Evolutionary conservation across 2,888 invertebrate species (phyloP).

Genomic region (Adelognathus sp.): DNA sequence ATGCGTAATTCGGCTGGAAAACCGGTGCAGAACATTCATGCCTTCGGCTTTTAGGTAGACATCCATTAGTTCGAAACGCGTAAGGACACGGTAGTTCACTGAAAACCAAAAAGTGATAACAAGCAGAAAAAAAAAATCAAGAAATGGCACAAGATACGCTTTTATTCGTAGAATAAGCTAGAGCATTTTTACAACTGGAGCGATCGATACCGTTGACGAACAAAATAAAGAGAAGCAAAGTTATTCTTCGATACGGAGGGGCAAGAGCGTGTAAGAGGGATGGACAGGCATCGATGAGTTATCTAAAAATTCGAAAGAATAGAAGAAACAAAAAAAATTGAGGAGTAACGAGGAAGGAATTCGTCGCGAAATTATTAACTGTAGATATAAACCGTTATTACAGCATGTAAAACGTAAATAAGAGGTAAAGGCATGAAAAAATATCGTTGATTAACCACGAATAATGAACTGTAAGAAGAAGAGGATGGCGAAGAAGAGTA

Average conservation of each 20-base stretch:
- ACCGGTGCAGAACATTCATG: background rate
- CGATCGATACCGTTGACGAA: background rate
- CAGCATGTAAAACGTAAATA: slow-evolving; percentile 72
- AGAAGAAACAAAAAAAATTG: background rate
- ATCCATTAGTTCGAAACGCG: slow-evolving; percentile 7
- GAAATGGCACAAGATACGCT: background rate
- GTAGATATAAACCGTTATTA: slow-evolving; percentile 58
- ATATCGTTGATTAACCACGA: slow-evolving; percentile 26
- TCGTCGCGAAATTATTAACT: slow-evolving; percentile 37
- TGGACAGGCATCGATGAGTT: background rate
- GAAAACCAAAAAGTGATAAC: background rate
- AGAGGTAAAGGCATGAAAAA: slow-evolving; percentile 69
- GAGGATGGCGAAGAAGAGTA: too few relatives aligned
- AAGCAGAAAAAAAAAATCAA: background rate
- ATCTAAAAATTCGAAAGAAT: background rate
- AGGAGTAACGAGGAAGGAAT: background rate
- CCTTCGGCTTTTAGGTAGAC: slow-evolving; percentile 21
- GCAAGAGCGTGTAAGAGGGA: background rate
- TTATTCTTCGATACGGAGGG: background rate
- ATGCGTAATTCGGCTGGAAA: background rate
- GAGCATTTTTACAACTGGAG: background rate
- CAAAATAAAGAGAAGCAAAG: background rate
- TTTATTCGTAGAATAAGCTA: slow-evolving; percentile 18
- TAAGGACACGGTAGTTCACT: background rate
- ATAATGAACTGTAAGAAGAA: slow-evolving; percentile 54